Evolutionary conservation across 2,113 vertebrate species (phyloP).

Genomic region (Callorhinus ursinus): DNA sequence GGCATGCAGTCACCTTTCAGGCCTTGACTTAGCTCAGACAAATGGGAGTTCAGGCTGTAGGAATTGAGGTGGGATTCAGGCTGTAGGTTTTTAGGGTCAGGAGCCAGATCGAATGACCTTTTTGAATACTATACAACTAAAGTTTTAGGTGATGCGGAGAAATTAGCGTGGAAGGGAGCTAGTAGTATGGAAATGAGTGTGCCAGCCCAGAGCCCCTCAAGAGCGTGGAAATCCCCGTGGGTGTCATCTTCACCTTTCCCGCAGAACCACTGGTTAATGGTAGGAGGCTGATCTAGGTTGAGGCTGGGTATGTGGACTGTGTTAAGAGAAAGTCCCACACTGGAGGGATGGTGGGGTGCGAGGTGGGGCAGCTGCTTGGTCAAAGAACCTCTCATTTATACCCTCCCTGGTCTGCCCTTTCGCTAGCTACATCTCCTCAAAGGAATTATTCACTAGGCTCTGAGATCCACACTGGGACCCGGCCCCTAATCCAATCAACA

Average conservation of each 20-base stretch:
- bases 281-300: neutral
- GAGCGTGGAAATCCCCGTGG: neutral
- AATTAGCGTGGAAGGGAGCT: neutral
- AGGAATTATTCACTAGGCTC: neutral
- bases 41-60: neutral
- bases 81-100: neutral
- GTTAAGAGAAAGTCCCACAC: neutral
- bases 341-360: neutral
- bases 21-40: neutral
- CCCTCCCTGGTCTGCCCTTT: neutral
- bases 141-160: neutral
- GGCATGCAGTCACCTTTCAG: neutral
- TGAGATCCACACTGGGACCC: neutral
- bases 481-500: neutral
- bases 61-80: neutral
- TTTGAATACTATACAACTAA: neutral
- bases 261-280: neutral
- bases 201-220: neutral
- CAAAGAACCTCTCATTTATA: neutral
- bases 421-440: neutral
- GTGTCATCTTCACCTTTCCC: neutral
- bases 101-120: neutral
- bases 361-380: neutral
- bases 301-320: neutral
- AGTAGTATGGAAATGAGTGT: neutral